Percentiles rank a stretch among this genome's conserved stretches.
Evolutionary conservation across 1,140 invertebrate genomes (phyloP).

Genomic region (Drosophila lacteicornis): DNA sequence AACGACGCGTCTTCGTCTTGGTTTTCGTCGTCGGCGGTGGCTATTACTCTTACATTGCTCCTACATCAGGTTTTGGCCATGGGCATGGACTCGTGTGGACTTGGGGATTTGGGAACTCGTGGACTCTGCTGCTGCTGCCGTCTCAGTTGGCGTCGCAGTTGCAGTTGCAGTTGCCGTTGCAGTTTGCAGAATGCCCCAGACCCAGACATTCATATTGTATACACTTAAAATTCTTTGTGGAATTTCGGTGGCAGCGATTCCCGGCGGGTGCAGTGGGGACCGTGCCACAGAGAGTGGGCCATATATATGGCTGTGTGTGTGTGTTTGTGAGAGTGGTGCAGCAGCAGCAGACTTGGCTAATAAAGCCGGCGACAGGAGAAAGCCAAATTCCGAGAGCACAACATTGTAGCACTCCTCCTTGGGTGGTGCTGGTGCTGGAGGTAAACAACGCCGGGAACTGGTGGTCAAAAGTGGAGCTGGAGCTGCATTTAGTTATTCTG

Average conservation of each 20-base stretch:
- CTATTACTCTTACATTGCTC: slow-evolving; percentile 69
- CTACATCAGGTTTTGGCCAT: slow-evolving; percentile 72
- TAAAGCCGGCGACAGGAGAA: slow-evolving; percentile 82
- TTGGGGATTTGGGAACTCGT: slow-evolving; percentile 5
- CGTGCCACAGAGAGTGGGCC: slow-evolving; percentile 26
- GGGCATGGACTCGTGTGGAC: slow-evolving; percentile 21
- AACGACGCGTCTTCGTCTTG: slow-evolving; percentile 37
- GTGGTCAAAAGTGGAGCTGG: slow-evolving; percentile 8
- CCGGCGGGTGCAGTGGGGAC: slow-evolving; percentile 6
- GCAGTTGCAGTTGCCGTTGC: slow-evolving; percentile 29
- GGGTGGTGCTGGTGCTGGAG: slow-evolving; percentile 44
- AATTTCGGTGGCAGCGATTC: slow-evolving; percentile 69
- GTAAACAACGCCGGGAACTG: slow-evolving; percentile 24
- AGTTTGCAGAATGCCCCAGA: slow-evolving; percentile 68
- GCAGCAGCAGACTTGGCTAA: slow-evolving; percentile 69
- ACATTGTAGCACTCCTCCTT: slow-evolving; percentile 66
- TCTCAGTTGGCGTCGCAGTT: slow-evolving; percentile 50
- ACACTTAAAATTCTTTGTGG: slow-evolving; percentile 79
- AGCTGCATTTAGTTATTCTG: slow-evolving; percentile 74
- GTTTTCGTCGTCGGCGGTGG: slow-evolving; percentile 40
- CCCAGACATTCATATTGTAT: slow-evolving; percentile 81
- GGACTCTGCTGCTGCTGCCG: slow-evolving; percentile 15
- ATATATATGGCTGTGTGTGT: slow-evolving; percentile 1
- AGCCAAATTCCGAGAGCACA: slow-evolving; percentile 78
- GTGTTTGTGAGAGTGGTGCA: slow-evolving; percentile 1